phyloP scores from a whole-genome alignment of 2,888 invertebrate species.

The Brachylomia viminalis region DNA sequence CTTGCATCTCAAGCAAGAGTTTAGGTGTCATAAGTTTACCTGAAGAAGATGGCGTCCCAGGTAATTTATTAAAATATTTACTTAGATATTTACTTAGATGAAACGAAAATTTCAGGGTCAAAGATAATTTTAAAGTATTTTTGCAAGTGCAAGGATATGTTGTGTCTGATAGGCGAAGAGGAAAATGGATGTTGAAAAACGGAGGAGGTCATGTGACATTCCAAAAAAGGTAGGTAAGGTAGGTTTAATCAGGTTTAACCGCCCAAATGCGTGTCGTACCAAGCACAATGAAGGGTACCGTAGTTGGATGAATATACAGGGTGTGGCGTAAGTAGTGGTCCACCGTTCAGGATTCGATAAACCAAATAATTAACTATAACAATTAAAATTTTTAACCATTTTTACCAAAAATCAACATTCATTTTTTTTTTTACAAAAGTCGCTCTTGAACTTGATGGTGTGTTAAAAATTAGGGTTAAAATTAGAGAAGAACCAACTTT shows the following conservation, averaged over 20 bases:
- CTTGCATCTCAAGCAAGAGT: conserved; percentile 34
- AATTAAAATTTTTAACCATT: too few relatives aligned
- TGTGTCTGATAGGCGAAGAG: conserved; percentile 11
- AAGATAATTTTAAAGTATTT: neutral
- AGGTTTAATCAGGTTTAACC: neutral
- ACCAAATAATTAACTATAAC: too few relatives aligned
- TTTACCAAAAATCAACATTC: too few relatives aligned
- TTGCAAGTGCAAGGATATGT: conserved; percentile 2
- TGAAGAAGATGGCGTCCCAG: conserved; percentile 56
- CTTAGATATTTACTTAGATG: neutral
- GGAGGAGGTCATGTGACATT: conserved; percentile 8
- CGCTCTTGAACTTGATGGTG: too few relatives aligned
- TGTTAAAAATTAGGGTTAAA: too few relatives aligned
- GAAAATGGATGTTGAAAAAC: conserved; percentile 11
- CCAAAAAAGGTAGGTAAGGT: conserved; percentile 18
- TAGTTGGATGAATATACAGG: too few relatives aligned
- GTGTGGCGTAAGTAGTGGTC: too few relatives aligned
- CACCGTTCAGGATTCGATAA: too few relatives aligned
- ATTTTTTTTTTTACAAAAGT: too few relatives aligned
- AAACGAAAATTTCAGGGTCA: neutral
- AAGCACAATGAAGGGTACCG: too few relatives aligned
- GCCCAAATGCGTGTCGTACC: too few relatives aligned
- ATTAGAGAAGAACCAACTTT: too few relatives aligned
- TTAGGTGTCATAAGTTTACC: conserved; percentile 17
- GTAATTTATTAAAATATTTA: conserved; percentile 37